These are phyloP conservation scores for Phortica variegata DNA, from an alignment of 1,140 invertebrate genomes.

Conservation along the genomic window DNA sequence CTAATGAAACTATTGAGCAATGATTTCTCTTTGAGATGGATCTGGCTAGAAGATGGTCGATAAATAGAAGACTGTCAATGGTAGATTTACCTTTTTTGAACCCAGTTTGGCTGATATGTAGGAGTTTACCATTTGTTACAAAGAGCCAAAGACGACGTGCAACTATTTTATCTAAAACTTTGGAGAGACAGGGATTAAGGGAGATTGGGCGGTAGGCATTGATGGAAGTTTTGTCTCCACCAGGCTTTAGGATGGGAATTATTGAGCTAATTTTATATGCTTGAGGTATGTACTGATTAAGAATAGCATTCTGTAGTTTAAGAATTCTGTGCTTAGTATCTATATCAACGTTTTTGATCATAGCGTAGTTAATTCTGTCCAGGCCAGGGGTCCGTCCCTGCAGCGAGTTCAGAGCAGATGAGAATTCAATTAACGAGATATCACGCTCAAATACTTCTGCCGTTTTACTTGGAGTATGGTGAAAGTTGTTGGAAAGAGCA, in stretches of 20 bases:
- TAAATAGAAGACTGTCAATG: conserved; percentile 12
- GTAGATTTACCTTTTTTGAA: conserved; percentile 14
- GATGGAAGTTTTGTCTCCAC: conserved; percentile 5
- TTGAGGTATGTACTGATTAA: conserved; percentile 13
- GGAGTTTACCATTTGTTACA: conserved; percentile 8
- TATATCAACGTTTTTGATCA: conserved; percentile 8
- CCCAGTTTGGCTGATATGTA: conserved; percentile 9
- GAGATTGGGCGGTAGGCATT: conserved; percentile 17
- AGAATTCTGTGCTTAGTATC: conserved; percentile 2
- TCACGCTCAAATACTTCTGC: too few relatives aligned
- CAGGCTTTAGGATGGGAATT: conserved; percentile 17
- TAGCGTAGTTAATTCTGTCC: too few relatives aligned
- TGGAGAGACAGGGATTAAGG: conserved; percentile 16
- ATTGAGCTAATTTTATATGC: conserved; percentile 13
- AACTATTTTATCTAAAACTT: conserved; percentile 19
- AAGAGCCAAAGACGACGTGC: conserved; percentile 19
- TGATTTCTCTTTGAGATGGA: conserved; percentile 11
- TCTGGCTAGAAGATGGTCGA: conserved; percentile 11
- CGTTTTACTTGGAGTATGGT: neutral
- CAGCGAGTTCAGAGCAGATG: neutral
- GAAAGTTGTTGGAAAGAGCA: neutral
- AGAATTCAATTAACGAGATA: too few relatives aligned
- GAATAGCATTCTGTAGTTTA: conserved; percentile 9
- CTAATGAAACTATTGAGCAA: conserved; percentile 11
- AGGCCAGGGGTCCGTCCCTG: conserved; percentile 8